phyloP scores from a whole-genome alignment of 2,888 invertebrate species.

The Drosophila paramelanica region DNA sequence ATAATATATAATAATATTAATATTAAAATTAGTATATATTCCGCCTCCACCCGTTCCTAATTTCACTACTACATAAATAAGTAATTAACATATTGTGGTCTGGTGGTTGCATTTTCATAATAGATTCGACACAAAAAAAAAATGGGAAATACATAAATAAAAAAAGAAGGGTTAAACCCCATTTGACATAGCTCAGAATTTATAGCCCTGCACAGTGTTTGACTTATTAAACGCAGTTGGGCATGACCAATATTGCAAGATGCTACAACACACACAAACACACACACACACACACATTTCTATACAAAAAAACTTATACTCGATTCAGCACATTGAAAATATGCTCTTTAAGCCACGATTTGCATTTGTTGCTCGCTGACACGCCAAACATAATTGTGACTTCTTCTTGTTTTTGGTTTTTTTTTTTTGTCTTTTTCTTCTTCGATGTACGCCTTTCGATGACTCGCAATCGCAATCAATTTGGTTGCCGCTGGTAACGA shows the following conservation, averaged over 20 bases:
- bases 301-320: too few species aligned
- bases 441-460: slow-evolving; percentile 27
- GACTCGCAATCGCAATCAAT: slow-evolving; percentile 78
- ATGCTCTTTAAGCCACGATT: slow-evolving; percentile 58
- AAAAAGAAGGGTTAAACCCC: slow-evolving; percentile 58
- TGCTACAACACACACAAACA: slow-evolving; percentile 36
- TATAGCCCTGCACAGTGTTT: slow-evolving; percentile 50
- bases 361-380: slow-evolving; percentile 78
- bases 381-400: slow-evolving; percentile 76
- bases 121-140: slow-evolving; percentile 1
- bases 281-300: slow-evolving; percentile 5
- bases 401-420: slow-evolving; percentile 19
- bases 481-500: slow-evolving; percentile 82
- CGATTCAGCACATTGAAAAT: slow-evolving; percentile 12
- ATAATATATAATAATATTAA: too few species aligned
- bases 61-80: neutral
- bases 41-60: neutral
- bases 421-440: neutral
- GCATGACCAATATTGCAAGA: slow-evolving; percentile 56
- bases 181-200: slow-evolving; percentile 56
- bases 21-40: too few species aligned
- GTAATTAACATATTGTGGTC: slow-evolving; percentile 42
- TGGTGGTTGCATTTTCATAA: slow-evolving; percentile 40
- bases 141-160: slow-evolving; percentile 30
- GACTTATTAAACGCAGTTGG: slow-evolving; percentile 69